Conservation (phyloP, 2,888 invertebrate species). For the Bugula neritina region DNA sequence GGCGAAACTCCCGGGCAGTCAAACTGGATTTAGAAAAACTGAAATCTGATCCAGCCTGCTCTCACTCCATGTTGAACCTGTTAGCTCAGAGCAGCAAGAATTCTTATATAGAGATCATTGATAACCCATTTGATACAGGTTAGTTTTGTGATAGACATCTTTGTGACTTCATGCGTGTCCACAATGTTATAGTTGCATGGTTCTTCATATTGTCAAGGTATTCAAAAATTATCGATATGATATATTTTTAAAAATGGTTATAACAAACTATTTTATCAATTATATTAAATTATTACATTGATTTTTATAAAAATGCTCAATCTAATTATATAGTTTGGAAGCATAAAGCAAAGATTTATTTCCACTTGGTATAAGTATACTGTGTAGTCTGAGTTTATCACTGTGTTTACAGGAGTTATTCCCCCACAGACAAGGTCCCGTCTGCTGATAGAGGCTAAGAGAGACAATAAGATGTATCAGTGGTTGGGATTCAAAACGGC, state of each 20-base stretch:
- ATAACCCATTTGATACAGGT: conserved; percentile 24
- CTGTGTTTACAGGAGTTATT: conserved; percentile 5
- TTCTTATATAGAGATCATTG: neutral
- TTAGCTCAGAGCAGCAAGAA: conserved; percentile 3
- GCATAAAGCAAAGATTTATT: neutral
- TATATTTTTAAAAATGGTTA: neutral
- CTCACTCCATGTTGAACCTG: neutral
- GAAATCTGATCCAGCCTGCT: neutral
- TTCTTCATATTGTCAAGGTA: neutral
- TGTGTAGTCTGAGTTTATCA: neutral
- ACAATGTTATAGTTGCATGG: neutral
- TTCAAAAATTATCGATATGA: neutral
- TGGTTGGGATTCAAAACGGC: neutral
- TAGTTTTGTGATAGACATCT: neutral
- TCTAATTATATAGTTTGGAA: neutral
- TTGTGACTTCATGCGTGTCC: too few relatives aligned
- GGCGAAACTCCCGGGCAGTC: neutral
- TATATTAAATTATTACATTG: too few relatives aligned
- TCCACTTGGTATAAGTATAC: neutral
- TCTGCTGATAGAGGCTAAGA: conserved; percentile 22
- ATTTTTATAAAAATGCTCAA: too few relatives aligned
- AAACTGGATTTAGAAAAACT: conserved; percentile 8
- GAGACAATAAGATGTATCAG: conserved; percentile 8
- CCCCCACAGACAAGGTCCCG: conserved; percentile 19
- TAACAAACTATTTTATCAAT: neutral